These are phyloP conservation scores for Recurvirostra avosetta DNA, from an alignment of 2,113 vertebrate genomes.

Conservation along the genomic window DNA sequence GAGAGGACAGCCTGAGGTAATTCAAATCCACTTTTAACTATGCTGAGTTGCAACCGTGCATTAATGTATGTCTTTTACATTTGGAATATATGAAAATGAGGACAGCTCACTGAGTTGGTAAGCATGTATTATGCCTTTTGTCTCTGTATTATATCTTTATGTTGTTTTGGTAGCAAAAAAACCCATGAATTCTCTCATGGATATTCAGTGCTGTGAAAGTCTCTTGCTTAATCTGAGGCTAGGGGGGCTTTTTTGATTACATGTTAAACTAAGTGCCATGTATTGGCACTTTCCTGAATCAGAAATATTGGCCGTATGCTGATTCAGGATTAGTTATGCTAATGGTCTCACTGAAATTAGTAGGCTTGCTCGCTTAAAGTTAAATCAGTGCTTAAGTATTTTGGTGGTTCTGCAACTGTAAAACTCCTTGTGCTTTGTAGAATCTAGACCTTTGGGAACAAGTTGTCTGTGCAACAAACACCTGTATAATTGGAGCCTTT, in stretches of 20 bases:
- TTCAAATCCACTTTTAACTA: not conserved
- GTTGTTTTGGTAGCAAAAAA: not conserved
- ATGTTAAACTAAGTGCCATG: fast-evolving
- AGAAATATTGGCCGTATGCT: not conserved
- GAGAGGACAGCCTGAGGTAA: not conserved
- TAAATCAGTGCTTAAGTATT: not conserved
- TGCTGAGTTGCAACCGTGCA: not conserved
- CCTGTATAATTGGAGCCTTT: not conserved
- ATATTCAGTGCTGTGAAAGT: not conserved
- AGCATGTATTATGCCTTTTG: not conserved
- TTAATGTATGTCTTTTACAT: not conserved
- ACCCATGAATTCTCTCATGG: not conserved
- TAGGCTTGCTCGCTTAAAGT: not conserved
- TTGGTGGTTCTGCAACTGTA: not conserved
- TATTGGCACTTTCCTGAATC: not conserved
- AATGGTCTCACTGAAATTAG: not conserved
- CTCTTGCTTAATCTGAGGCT: not conserved
- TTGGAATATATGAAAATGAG: not conserved
- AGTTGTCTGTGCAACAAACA: not conserved
- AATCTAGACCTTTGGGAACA: not conserved
- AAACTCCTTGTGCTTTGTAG: not conserved
- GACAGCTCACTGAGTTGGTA: not conserved
- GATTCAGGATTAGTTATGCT: not conserved
- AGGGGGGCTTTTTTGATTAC: not conserved
- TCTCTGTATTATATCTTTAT: not conserved